phyloP scores from a whole-genome alignment of 2,888 invertebrate species.

The Chrysolina oricalcia region DNA sequence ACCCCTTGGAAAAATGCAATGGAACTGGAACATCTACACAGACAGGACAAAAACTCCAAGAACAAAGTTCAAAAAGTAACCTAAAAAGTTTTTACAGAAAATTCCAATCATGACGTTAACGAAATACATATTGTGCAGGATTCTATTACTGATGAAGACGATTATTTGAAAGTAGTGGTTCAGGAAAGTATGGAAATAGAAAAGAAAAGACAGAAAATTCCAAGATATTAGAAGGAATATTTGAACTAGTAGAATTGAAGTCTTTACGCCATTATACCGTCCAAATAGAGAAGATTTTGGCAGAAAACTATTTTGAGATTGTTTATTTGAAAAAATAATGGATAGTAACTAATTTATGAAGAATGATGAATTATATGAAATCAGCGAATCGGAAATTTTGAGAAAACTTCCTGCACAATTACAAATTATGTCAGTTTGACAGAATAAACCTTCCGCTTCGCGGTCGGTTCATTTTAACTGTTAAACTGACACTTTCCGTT shows the following conservation, averaged over 20 bases:
- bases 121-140: constrained; percentile 34
- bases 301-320: constrained; percentile 28
- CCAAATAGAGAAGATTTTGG: constrained; percentile 30
- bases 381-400: constrained; percentile 24
- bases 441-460: too few relatives aligned
- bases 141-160: too few relatives aligned
- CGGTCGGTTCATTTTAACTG: too few relatives aligned
- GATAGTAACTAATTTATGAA: constrained; percentile 28
- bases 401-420: too few relatives aligned
- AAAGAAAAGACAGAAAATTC: constrained; percentile 25
- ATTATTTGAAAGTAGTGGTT: constrained; percentile 27
- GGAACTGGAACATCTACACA: too few relatives aligned
- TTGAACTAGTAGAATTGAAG: constrained; percentile 44
- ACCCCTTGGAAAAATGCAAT: too few relatives aligned
- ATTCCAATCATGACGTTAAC: constrained; percentile 32
- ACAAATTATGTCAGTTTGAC: too few relatives aligned
- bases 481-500: too few relatives aligned
- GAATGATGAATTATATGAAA: constrained; percentile 30
- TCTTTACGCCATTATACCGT: constrained; percentile 41
- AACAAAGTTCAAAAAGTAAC: constrained; percentile 36
- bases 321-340: constrained; percentile 32
- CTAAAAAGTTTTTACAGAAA: too few relatives aligned
- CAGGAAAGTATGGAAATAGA: constrained; percentile 42
- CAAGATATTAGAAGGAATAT: constrained; percentile 47
- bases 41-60: background rate